Evolutionary conservation across 2,113 vertebrate species (phyloP), one percentile per base, ranked within the genome.

Genomic region (Scartelaos histophorus): DNA sequence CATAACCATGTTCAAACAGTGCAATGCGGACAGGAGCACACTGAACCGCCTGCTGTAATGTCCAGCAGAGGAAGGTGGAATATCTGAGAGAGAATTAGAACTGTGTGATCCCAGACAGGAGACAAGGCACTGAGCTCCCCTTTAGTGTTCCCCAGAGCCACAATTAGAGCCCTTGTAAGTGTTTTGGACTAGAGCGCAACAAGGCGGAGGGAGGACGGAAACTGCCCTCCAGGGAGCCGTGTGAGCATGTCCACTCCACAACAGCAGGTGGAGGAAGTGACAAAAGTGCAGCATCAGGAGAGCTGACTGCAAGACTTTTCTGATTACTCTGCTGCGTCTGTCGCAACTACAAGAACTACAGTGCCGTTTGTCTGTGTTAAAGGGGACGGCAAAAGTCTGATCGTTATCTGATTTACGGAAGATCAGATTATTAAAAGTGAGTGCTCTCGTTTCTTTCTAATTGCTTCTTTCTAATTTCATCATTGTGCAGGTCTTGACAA

Each of bases 151-250:
- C 82, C 73, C 69, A 3, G 87, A 77, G 87, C 78, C 81, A 85
- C 83, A 88, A 87, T 90, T 90, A 88, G 16, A 35, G 60, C 15
- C 64, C 74, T 9, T 71, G 76, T 85, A 88, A 86, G 73, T 83
- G 83, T 80, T 86, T 85, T 82, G 0, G 15, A 67, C 22, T 73
- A 3, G 70, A 74, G 74, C 54, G 73, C 66, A 21, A 58, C 66
- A 64, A 75, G 73, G 71, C 82, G 75, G 71, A 57, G 25, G 3
- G 69, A 58, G 75, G 75, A 74, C 49, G 70, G 71, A 70, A 84
- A 85, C 74, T 75, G 79, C 78, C 60, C 87, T 67, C 7, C 0
- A 45, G 68, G 73, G 85, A 84, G 57, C 7, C 1, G 69, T 88
- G 35, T 73, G 60, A 71, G 66, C 66, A 83, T 57, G 80, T 64